A percentile compares a stretch with the other conserved stretches of the same genome.
Evolutionary conservation across 1,140 invertebrate species (phyloP).

Genomic region (Carposina sasakii): DNA sequence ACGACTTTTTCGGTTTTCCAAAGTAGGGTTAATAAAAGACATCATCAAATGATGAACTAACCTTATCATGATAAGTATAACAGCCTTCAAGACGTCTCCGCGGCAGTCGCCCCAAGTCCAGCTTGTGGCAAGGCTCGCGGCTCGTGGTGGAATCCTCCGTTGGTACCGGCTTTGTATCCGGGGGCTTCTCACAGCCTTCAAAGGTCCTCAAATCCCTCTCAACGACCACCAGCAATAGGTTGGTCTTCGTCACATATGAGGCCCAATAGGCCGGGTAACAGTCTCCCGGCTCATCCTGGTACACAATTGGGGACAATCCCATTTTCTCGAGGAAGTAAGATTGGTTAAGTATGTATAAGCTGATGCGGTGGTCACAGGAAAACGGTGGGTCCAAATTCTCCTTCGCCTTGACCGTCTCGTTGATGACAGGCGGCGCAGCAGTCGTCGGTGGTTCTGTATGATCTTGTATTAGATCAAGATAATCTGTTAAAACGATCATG

Average conservation of each 20-base stretch:
- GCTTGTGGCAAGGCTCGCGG: constrained; percentile 80
- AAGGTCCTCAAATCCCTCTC: constrained; percentile 56
- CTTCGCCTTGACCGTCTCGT: constrained; percentile 38
- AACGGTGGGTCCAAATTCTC: constrained; percentile 62
- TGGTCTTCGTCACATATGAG: constrained; percentile 79
- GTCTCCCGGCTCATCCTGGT: constrained; percentile 32
- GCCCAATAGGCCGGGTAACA: constrained; percentile 74
- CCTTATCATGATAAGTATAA: constrained; percentile 81
- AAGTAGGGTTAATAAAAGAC: too few species aligned
- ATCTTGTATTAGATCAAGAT: constrained; percentile 26
- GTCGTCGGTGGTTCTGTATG: constrained; percentile 38
- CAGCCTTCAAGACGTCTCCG: constrained; percentile 80
- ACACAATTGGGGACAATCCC: constrained; percentile 48
- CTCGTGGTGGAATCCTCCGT: constrained; percentile 59
- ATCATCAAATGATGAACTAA: too few species aligned
- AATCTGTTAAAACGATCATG: constrained; percentile 32
- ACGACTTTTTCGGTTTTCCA: too few species aligned
- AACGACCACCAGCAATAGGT: constrained; percentile 86
- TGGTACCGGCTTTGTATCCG: constrained; percentile 52
- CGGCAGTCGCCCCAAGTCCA: constrained; percentile 78
- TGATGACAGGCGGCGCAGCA: constrained; percentile 37
- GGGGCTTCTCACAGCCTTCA: constrained; percentile 51
- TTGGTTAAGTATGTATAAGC: constrained; percentile 79
- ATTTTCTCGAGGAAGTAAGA: constrained; percentile 69
- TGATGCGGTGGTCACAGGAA: constrained; percentile 78